Base-by-base conservation (phyloP, 2,113 vertebrate species). In the Lethenteron camtschaticum region DNA sequence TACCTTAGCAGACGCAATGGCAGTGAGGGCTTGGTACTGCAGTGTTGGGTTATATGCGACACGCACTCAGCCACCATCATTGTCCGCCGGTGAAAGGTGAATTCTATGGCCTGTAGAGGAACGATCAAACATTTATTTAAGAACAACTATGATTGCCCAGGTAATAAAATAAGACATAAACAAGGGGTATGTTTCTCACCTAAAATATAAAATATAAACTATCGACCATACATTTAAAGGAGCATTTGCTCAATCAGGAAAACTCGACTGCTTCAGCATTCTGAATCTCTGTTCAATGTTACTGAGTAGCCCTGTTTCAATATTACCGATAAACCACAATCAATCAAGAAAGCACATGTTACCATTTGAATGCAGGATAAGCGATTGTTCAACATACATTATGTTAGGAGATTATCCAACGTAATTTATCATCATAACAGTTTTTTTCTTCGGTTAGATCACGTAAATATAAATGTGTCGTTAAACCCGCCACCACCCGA, bases 51-150 rank as follows among this genome's bases (percentile, higher is more conserved):
- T 71, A 99, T 91, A 74, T 96, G 89, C 0, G 87, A 88, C 66
- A 96, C 88, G 0, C 90, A 96, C 77, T 99, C 92, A 2, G 94
- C 94, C 59, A 96, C 86, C 56, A 91, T 83, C 86, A 91, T 85
- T 60, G 88, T 94, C 70, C 89, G 84, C 73, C 92, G 79, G 76
- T 96, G 84, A 77, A 96, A 94, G 13, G 83, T 96, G 75, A 96
- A 87, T 72, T 96, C 83, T 76, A 96, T 84, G 56, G 92, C 90
- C 94, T 99, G 74, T 16, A 76, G 71, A 12, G 41, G 41, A 41
- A 41, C 41, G 41, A 69, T 72, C 59, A 75, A 68, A 72, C 14
- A 66, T 18, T 60, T 55, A 56, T 55, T 68, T 69, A 41, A 11
- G 56, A 9, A 58, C 58, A 68, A 68, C 63, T 18, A 68, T 24